phyloP scores from a whole-genome alignment of 1,140 invertebrate species.

The Pectinophora gossypiella region DNA sequence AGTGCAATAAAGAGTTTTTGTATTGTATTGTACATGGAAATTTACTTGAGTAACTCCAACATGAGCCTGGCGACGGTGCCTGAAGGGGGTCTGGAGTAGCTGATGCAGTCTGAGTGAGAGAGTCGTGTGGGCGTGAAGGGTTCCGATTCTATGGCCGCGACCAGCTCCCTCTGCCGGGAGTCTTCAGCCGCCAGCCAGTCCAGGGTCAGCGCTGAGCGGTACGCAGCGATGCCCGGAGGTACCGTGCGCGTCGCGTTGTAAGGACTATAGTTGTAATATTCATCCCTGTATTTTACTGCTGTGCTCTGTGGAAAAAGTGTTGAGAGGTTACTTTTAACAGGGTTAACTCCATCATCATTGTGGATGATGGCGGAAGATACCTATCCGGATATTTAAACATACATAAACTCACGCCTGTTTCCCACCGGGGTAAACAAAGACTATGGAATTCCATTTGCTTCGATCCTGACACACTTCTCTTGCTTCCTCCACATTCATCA shows the following conservation, averaged over 20 bases:
- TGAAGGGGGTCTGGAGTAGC: conserved; percentile 38
- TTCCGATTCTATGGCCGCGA: conserved; percentile 41
- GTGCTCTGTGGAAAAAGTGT: neutral
- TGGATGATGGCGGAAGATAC: too few species aligned
- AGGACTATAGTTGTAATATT: neutral
- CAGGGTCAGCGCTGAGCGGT: conserved; percentile 50
- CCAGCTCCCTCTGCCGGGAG: conserved; percentile 42
- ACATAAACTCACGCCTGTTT: too few species aligned
- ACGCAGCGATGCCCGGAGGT: conserved; percentile 37
- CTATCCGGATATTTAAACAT: too few species aligned
- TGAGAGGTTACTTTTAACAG: too few species aligned
- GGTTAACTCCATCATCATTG: too few species aligned
- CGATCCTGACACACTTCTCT: too few species aligned
- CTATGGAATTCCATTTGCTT: too few species aligned
- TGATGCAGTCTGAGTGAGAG: conserved; percentile 38
- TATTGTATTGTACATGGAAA: too few species aligned
- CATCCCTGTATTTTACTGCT: neutral
- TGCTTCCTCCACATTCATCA: too few species aligned
- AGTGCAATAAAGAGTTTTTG: too few species aligned
- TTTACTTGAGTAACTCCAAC: conserved; percentile 57
- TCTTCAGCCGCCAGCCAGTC: conserved; percentile 57
- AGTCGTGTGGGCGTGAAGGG: conserved; percentile 26
- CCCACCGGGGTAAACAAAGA: too few species aligned
- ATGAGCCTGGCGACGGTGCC: conserved; percentile 49
- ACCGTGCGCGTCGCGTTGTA: conserved; percentile 38